Conservation (phyloP, 2,113 vertebrate species). For the Arenaria interpres region DNA sequence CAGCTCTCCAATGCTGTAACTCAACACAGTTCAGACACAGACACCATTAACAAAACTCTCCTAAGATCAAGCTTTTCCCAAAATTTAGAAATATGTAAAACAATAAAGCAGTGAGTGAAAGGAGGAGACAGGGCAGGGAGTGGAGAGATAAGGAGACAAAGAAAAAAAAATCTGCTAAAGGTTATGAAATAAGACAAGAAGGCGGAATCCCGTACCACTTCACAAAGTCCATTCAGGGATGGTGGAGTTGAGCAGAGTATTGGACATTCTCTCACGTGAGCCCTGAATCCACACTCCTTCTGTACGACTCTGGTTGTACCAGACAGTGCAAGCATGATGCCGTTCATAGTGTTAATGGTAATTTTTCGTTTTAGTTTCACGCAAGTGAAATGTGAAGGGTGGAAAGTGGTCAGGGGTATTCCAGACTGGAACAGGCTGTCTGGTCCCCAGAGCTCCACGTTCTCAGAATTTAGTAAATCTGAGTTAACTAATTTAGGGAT, state of each 20-base stretch:
- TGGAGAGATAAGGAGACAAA: fast-evolving
- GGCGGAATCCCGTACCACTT: not conserved
- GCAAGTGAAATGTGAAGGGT: not conserved
- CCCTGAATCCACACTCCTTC: not conserved
- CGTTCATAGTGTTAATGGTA: fast-evolving
- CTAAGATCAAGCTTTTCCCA: not conserved
- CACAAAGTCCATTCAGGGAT: fast-evolving
- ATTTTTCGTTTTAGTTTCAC: not conserved
- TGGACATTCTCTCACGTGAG: not conserved
- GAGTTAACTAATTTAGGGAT: not conserved
- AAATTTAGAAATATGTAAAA: not conserved
- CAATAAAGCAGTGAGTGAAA: not conserved
- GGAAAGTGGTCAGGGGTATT: not conserved
- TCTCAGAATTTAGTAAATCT: not conserved
- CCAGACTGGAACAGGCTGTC: not conserved
- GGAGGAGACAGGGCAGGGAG: not conserved
- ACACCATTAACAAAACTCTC: not conserved
- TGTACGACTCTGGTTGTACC: not conserved
- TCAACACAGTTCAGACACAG: not conserved
- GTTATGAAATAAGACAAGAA: not conserved
- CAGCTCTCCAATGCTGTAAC: not conserved
- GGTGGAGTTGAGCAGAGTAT: not conserved
- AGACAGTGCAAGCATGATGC: not conserved
- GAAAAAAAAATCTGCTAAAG: not conserved
- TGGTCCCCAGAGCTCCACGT: not conserved